phyloP scores from a whole-genome alignment of 2,113 vertebrate species.

The Hemiprocne comata region DNA sequence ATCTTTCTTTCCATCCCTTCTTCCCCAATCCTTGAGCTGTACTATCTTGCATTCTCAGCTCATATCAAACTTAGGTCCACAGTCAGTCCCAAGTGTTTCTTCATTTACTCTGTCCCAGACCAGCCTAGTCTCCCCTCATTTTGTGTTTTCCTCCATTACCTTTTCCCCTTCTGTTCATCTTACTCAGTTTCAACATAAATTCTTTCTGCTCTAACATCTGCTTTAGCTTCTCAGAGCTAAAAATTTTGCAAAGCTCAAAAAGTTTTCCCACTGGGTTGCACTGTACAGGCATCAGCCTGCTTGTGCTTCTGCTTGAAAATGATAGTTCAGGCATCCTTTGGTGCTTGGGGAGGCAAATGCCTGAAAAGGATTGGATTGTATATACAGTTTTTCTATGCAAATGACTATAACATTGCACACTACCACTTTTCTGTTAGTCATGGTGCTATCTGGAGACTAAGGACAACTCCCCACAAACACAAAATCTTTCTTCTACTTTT shows the following conservation, averaged over 20 bases:
- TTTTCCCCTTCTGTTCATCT: neutral
- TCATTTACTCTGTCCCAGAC: neutral
- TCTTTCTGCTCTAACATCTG: neutral
- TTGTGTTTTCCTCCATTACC: neutral
- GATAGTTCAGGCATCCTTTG: neutral
- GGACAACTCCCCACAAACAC: neutral
- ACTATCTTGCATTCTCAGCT: neutral
- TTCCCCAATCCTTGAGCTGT: neutral
- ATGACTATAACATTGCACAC: neutral
- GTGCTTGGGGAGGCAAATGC: neutral
- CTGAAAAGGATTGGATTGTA: neutral
- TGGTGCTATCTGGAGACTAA: neutral
- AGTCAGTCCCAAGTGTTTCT: neutral
- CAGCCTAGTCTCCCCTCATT: neutral
- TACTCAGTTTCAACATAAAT: neutral
- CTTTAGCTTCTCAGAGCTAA: neutral
- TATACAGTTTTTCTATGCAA: neutral
- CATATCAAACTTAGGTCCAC: neutral
- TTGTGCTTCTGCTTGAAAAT: neutral
- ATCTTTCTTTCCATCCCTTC: neutral
- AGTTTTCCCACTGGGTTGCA: neutral
- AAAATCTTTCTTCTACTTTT: neutral
- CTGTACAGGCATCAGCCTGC: neutral
- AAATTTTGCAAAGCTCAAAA: neutral
- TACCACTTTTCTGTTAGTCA: neutral